Evolutionary conservation across 23 tunicate species (phyloP), one percentile per base, ranked within the genome.

Genomic region (Diplosoma virens): DNA sequence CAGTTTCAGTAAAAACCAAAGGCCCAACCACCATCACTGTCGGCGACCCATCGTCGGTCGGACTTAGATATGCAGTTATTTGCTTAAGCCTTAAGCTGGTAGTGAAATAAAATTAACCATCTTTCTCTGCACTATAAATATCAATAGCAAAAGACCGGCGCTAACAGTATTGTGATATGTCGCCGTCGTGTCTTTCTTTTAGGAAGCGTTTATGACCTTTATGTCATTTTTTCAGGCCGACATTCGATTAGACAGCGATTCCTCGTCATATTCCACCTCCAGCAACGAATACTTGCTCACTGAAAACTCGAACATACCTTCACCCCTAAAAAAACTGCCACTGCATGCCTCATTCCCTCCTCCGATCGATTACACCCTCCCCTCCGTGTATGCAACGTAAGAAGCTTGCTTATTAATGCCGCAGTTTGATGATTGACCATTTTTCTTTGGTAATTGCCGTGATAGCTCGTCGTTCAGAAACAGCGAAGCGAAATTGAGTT

Each of bases 281-380:
- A 83, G 88, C 78, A 83, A 83, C 76, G 88, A 83, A 66, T 83
- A 83, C 54, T 30, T 83, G 34, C 32, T 83, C 60, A 50, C 35
- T 22, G 74, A 85, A 6, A 79, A 85, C n/a, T 28, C 41, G 21
- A 67, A 33, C 30, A 54, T 30, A 20, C 11, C 36, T 6, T 75
- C 81, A 23, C 79, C 66, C 1, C 20, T 73, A 37, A 61, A 66
- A 29, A 66, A 53, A 65, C 31, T 67, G n/a, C 80, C 79, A 1
- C 64, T 73, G 6, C 30, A 34, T 9, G 53, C 69, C 4, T 63
- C 79, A 23, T 61, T 32, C 64, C 74, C 80, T n/a, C 75, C 75
- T 16, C 16, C 37, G 3, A 41, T 26, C 0, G 67, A 24, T 35
- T 27, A 6, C 17, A 18, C 52, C 30, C 50, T 67, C 24, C 52